Evolutionary conservation across 2,113 vertebrate genomes (phyloP), one percentile per base, ranked within the genome.

Genomic region (Labrus mixtus): DNA sequence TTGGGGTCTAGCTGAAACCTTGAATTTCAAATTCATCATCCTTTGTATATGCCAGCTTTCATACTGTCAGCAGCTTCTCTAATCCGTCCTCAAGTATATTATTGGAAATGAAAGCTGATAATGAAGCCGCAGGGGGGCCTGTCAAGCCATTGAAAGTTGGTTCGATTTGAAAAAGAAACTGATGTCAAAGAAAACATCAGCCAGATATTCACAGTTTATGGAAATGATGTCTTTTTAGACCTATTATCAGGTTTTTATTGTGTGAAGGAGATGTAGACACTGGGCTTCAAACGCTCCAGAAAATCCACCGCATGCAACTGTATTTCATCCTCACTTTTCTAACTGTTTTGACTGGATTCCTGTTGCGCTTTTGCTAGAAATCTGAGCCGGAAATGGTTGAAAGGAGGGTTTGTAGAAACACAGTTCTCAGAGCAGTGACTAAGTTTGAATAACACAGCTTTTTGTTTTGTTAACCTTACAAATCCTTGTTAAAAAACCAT

Each of bases 81-180:
- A 75, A 81, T 48, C 81, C 23, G 37, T 67, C 79, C 46, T 64
- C 43, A 63, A 81, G 37, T 68, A 19, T 57, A 57, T 73, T 76
- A 84, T 78, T 82, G 79, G 68, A 85, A 83, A 81, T 84, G 79
- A 86, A 90, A 79, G 67, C 62, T 82, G 76, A 82, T 90, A 90
- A 90, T 84, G 63, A 79, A 51, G 65, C 61, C 0, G 43, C n/a
- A 43, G 69, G 83, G 71, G 81, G 82, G 45, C 50, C 63, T 84
- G 78, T 83, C 85, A 82, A 50, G 61, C 79, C 41, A 79, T 80
- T 71, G 46, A 68, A 54, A 60, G 19, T 36, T 51, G 33, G 56
- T 57, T 56, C 63, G 73, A 78, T 57, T 33, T 79, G 53, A 73
- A 67, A 63, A 75, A 77, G 43, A 68, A 79, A 54, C 11, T 12